Evolutionary conservation across 1,140 invertebrate species (phyloP).

Genomic region (Marisa cornuarietis): DNA sequence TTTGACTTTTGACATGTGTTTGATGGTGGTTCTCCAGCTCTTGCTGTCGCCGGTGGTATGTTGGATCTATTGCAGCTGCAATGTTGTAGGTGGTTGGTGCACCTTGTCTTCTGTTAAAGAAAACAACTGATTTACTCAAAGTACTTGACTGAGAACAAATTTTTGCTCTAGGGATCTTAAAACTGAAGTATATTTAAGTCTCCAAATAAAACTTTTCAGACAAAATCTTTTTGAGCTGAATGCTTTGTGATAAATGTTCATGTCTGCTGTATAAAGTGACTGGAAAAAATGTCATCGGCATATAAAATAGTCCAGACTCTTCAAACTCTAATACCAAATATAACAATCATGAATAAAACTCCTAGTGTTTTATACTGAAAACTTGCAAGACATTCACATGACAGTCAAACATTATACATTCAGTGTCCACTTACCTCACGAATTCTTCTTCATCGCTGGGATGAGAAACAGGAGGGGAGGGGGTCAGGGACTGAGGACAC

Average conservation of each 20-base stretch:
- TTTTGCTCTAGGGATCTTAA: too few relatives aligned
- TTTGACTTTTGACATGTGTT: slow-evolving; percentile 38
- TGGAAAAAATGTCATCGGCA: neutral
- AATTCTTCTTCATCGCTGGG: slow-evolving; percentile 48
- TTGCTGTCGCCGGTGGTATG: slow-evolving; percentile 51
- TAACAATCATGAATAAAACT: neutral
- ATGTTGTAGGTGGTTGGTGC: slow-evolving; percentile 47
- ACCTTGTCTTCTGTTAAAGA: too few relatives aligned
- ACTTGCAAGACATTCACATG: neutral
- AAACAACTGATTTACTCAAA: too few relatives aligned
- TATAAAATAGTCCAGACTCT: neutral
- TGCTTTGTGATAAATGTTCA: too few relatives aligned
- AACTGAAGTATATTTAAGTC: too few relatives aligned
- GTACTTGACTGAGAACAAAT: too few relatives aligned
- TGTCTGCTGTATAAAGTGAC: neutral
- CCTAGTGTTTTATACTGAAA: neutral
- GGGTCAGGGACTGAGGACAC: slow-evolving; percentile 24
- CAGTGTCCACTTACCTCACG: neutral
- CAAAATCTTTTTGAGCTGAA: too few relatives aligned
- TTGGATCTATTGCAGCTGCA: slow-evolving; percentile 59
- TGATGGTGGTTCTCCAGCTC: slow-evolving; percentile 31
- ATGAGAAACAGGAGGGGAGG: slow-evolving; percentile 50
- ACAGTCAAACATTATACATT: neutral
- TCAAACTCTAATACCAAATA: neutral
- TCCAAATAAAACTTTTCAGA: too few relatives aligned